A percentile compares a stretch with the other conserved stretches of the same genome.
These are phyloP conservation scores for Yponomeuta evonymella DNA, from an alignment of 2,888 invertebrate species.

Conservation along the genomic window DNA sequence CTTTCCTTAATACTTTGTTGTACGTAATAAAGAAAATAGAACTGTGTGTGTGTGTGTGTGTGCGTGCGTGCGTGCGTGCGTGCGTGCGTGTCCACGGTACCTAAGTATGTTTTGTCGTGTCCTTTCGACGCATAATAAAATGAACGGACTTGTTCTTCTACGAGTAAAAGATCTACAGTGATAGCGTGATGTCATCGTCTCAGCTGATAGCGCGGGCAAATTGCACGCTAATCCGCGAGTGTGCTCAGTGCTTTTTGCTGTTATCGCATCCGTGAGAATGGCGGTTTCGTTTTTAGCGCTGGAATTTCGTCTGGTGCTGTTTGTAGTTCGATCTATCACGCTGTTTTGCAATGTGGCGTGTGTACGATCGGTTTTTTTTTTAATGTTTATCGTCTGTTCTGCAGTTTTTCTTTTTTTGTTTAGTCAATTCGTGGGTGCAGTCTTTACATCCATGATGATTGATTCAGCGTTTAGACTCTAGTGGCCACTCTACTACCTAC, in stretches of 20 bases:
- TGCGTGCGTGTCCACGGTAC: too few species aligned
- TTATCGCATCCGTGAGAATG: slow-evolving; percentile 1
- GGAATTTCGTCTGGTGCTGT: not conserved
- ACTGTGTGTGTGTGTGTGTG: too few species aligned
- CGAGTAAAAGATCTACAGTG: not conserved
- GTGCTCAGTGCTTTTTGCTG: not conserved
- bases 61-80: too few species aligned
- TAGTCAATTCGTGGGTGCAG: not conserved
- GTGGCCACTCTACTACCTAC: too few species aligned
- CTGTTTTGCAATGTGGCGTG: not conserved
- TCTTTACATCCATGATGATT: too few species aligned
- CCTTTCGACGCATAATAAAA: not conserved
- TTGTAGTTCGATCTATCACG: not conserved
- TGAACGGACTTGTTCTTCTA: too few species aligned
- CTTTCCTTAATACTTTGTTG: too few species aligned
- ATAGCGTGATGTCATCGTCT: not conserved
- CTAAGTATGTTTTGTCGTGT: not conserved
- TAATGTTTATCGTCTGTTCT: not conserved
- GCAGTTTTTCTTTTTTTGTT: not conserved
- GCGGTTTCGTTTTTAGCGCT: not conserved
- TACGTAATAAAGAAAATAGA: too few species aligned
- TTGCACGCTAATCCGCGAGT: not conserved
- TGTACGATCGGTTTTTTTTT: not conserved
- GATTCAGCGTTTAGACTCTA: too few species aligned
- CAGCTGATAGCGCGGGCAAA: not conserved